Conservation (phyloP, 2,797 vertebrate genomes). For the Dallia pectoralis region DNA sequence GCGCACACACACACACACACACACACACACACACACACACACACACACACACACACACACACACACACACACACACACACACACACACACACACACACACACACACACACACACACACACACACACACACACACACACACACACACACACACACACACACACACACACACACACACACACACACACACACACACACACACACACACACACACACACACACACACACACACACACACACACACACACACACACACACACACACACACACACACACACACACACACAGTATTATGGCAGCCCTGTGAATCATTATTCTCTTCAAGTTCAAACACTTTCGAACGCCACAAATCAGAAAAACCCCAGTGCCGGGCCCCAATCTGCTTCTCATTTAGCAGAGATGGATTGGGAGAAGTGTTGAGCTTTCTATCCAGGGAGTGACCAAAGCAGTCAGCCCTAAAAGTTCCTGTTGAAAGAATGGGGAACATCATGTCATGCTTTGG, state of each 20-base stretch:
- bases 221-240: too few species aligned
- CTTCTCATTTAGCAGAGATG: slow-evolving; percentile 19
- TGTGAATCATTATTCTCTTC: not conserved
- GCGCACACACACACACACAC: too few species aligned
- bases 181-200: too few species aligned
- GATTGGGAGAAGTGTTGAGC: slow-evolving; percentile 20
- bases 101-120: not conserved
- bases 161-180: too few species aligned
- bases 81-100: not conserved
- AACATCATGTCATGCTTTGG: slow-evolving; percentile 6
- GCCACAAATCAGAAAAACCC: not conserved
- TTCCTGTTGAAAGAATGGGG: not conserved
- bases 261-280: not conserved
- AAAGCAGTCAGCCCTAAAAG: not conserved
- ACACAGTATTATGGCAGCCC: not conserved
- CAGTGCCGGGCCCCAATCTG: not conserved
- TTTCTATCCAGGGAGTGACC: not conserved
- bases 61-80: not conserved
- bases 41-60: not conserved
- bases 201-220: too few species aligned
- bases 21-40: not conserved
- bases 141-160: too few species aligned
- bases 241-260: not conserved
- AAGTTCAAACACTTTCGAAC: not conserved
- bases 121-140: not conserved